Conservation (phyloP, 2,888 invertebrate genomes). For the Sabatieria punctata region DNA sequence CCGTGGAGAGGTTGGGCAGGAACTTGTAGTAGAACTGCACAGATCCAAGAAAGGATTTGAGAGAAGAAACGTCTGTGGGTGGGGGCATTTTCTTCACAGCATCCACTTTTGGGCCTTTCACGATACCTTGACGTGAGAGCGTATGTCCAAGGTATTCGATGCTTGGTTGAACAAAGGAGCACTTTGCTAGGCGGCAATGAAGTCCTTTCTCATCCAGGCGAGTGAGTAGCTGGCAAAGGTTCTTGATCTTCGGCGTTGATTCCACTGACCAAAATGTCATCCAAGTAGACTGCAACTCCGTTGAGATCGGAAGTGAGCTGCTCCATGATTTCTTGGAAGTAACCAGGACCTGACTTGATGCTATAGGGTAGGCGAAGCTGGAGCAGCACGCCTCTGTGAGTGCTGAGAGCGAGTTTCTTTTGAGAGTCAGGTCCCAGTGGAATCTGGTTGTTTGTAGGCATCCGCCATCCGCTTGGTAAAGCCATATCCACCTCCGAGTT, state of each 20-base stretch:
- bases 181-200: constrained; percentile 9
- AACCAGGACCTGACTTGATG: constrained; percentile 6
- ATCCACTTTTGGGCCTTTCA: constrained; percentile 7
- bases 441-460: background rate
- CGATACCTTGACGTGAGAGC: constrained; percentile 6
- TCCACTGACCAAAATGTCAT: constrained; percentile 1
- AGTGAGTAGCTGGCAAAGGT: background rate
- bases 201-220: constrained; percentile 4
- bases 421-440: background rate
- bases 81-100: constrained; percentile 9
- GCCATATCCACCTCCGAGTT: constrained; percentile 1
- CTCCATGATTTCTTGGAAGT: constrained; percentile 10
- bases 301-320: constrained; percentile 8
- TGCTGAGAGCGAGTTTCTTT: constrained; percentile 5
- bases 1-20: background rate
- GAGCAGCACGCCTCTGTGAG: constrained; percentile 8
- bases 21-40: constrained; percentile 9
- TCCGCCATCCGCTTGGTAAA: background rate
- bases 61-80: constrained; percentile 9
- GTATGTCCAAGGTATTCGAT: constrained; percentile 7
- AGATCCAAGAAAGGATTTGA: constrained; percentile 7
- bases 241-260: background rate
- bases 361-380: constrained; percentile 9
- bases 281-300: constrained; percentile 10
- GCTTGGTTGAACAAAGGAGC: constrained; percentile 4